These are phyloP conservation scores for Macrosteles quadrilineatus DNA, from an alignment of 1,140 invertebrate genomes.

Conservation along the genomic window DNA sequence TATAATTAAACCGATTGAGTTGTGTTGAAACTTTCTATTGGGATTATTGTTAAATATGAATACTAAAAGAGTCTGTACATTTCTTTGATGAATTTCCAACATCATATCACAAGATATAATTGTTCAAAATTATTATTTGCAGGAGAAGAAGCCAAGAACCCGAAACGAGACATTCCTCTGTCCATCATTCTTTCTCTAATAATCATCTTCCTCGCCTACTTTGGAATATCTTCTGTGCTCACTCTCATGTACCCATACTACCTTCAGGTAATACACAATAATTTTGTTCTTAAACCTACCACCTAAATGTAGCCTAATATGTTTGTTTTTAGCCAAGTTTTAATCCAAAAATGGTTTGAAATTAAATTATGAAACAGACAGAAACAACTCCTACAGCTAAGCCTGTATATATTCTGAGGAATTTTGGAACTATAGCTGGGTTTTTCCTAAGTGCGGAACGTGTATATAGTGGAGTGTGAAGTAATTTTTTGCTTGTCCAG, in stretches of 20 bases:
- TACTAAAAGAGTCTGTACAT: too few relatives aligned
- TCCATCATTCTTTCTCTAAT: constrained; percentile 81
- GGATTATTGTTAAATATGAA: too few relatives aligned
- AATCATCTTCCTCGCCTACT: constrained; percentile 84
- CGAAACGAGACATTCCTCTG: constrained; percentile 86
- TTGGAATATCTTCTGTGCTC: constrained; percentile 80
- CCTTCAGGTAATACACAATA: constrained; percentile 55
- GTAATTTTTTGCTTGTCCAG: background rate
- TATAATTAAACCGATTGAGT: too few relatives aligned
- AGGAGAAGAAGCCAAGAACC: constrained; percentile 70
- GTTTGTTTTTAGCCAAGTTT: background rate
- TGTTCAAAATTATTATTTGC: background rate
- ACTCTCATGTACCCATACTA: constrained; percentile 92
- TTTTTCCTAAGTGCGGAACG: background rate
- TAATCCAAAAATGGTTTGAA: background rate
- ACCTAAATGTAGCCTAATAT: background rate
- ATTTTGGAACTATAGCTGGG: too few relatives aligned
- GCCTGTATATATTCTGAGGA: background rate
- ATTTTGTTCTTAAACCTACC: background rate
- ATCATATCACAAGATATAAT: too few relatives aligned
- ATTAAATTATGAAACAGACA: background rate
- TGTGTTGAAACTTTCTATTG: too few relatives aligned
- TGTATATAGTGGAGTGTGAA: background rate
- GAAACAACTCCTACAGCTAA: background rate
- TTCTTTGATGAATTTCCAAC: too few relatives aligned